phyloP scores from a whole-genome alignment of 2,113 vertebrate species.

The Tichodroma muraria region DNA sequence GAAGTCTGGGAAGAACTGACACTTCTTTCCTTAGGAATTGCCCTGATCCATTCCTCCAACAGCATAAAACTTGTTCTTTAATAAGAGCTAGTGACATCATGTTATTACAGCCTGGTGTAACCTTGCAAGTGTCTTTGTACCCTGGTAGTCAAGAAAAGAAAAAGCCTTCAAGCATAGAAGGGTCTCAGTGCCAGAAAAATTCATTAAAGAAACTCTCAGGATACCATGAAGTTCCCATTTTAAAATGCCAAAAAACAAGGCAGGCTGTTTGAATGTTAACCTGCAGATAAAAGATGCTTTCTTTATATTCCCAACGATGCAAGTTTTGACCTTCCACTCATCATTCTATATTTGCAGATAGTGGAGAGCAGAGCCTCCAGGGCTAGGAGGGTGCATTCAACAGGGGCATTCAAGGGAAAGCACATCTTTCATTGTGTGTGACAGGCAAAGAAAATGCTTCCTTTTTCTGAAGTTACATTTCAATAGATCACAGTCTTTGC shows the following conservation, averaged over 20 bases:
- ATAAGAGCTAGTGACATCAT: background rate
- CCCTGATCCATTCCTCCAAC: background rate
- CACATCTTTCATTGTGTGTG: background rate
- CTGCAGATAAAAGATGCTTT: background rate
- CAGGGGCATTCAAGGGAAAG: background rate
- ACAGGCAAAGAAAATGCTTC: background rate
- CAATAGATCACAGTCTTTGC: background rate
- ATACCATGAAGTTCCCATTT: background rate
- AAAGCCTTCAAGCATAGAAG: background rate
- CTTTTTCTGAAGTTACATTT: background rate
- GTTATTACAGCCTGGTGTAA: background rate
- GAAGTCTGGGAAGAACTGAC: background rate
- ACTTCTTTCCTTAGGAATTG: background rate
- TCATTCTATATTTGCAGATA: background rate
- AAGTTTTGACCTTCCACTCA: background rate
- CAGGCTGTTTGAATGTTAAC: background rate
- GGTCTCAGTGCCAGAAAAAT: background rate
- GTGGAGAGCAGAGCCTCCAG: background rate
- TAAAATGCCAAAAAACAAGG: background rate
- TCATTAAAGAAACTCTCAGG: background rate
- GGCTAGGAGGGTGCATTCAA: background rate
- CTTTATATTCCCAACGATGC: background rate
- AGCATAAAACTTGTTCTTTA: background rate
- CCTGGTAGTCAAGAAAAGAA: background rate
- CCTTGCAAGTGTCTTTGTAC: background rate